These are phyloP conservation scores for Seriola aureovittata DNA, from an alignment of 2,113 vertebrate species.

Conservation along the genomic window DNA sequence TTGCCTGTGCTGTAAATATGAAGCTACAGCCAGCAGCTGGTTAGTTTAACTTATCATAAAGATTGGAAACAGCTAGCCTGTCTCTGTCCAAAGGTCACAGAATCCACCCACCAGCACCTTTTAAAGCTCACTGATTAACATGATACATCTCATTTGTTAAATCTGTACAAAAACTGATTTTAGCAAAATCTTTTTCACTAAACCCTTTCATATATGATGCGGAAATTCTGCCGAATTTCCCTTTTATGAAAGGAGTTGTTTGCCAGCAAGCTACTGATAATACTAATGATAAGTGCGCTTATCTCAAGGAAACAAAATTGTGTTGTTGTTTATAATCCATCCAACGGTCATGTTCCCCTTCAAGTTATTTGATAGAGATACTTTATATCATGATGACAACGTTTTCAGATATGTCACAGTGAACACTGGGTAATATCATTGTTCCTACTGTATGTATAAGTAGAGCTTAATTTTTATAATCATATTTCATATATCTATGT, in stretches of 20 bases:
- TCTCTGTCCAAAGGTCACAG: not conserved
- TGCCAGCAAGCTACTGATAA: slow-evolving; percentile 2
- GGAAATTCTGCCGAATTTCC: not conserved
- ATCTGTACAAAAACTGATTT: not conserved
- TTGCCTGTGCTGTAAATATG: not conserved
- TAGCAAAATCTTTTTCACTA: not conserved
- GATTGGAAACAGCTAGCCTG: not conserved
- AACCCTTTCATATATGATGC: not conserved
- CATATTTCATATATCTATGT: not conserved
- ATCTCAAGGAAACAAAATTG: not conserved
- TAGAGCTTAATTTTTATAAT: not conserved
- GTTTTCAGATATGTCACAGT: not conserved
- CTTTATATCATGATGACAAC: not conserved
- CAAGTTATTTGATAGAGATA: not conserved
- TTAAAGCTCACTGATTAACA: not conserved
- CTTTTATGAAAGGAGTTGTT: not conserved
- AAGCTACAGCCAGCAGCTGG: not conserved
- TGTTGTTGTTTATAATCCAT: not conserved
- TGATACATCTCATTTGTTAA: not conserved
- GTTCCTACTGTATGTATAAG: not conserved
- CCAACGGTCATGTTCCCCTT: not conserved
- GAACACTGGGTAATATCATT: not conserved
- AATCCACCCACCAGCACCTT: not conserved
- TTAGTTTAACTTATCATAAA: not conserved
- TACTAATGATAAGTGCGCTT: not conserved